Base-by-base conservation (phyloP, 1,140 invertebrate species). In the Coptotermes formosanus region DNA sequence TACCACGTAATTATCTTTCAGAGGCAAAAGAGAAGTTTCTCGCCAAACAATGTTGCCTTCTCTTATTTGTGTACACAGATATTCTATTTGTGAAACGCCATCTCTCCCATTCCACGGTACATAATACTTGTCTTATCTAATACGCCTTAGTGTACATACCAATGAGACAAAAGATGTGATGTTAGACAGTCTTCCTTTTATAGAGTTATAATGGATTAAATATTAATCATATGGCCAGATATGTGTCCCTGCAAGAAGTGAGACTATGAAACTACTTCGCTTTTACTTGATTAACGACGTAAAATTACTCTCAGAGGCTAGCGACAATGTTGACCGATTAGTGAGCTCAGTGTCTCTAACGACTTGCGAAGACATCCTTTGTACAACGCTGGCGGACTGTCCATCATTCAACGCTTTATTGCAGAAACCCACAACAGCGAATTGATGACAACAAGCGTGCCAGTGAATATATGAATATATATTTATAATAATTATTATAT, bases 1-100 rank as follows among this genome's bases (percentile, higher is more conserved):
- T 87, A 84, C 44, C 59, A 81, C 43, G 86, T 87, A 87, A 87
- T 87, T 87, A 87, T 87, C 86, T 85, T 45, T 82, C 25, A 32
- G 48, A 25, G 48, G 82, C 43, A 83, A 48, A 83, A 83, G 48
- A 82, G 82, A 38, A 82, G 82, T 82, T 82, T 82, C 44, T 82
- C 3, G 2, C 9, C 21, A 23, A 6, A 9, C 82, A 83, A 43
- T 48, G 82, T 83, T 83, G 82, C 82, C 82, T 3, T 44, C 12
- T 83, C 82, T 83, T n/a, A 38, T 43, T 59, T 59, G 21, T 59
- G 21, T 23, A 59, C 55, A 59, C 21, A 59, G 14, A 59, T 59
- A 59, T 23, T 59, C 55, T 59, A 59, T 59, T 38, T 38, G 38
- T 2, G 38, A 38, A 38, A 38, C 38, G 38, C 38, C 48, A 64